Percentiles rank a stretch among this genome's conserved stretches.
Evolutionary conservation across 2,797 vertebrate genomes (phyloP).

Genomic region (Myotis findleyi): DNA sequence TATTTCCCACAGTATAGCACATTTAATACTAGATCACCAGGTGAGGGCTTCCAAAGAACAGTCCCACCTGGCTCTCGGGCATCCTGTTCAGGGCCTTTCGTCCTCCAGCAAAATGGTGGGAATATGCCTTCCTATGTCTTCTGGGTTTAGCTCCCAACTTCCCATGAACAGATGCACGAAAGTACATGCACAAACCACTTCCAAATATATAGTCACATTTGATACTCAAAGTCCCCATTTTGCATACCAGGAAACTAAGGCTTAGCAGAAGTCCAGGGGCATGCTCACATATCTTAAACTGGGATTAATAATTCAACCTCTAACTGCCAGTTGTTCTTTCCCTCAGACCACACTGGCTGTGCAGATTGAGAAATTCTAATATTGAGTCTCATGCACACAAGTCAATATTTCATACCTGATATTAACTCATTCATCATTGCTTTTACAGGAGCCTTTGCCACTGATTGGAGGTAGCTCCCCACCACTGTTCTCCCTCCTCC

Average conservation of each 20-base stretch:
- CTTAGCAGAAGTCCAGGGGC: not conserved
- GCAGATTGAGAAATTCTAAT: constrained; percentile 53
- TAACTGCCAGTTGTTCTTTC: not conserved
- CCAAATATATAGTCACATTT: not conserved
- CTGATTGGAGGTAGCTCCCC: not conserved
- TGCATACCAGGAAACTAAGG: constrained; percentile 19
- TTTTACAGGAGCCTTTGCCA: not conserved
- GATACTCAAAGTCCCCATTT: not conserved
- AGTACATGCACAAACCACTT: not conserved
- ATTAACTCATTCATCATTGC: constrained; percentile 62
- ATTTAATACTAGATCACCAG: not conserved
- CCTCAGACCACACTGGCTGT: not conserved
- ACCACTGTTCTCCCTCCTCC: not conserved
- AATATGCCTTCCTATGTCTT: not conserved
- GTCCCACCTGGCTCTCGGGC: not conserved
- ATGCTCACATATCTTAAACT: not conserved
- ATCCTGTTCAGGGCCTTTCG: not conserved
- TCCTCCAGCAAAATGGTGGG: not conserved
- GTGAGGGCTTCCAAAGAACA: not conserved
- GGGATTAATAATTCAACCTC: constrained; percentile 23
- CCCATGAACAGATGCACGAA: not conserved
- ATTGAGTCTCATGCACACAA: not conserved
- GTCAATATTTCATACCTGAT: constrained; percentile 58
- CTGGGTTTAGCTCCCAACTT: not conserved
- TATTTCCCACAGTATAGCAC: not conserved